phyloP scores from a whole-genome alignment of 2,888 invertebrate species.

The Ectropis crepuscularia region DNA sequence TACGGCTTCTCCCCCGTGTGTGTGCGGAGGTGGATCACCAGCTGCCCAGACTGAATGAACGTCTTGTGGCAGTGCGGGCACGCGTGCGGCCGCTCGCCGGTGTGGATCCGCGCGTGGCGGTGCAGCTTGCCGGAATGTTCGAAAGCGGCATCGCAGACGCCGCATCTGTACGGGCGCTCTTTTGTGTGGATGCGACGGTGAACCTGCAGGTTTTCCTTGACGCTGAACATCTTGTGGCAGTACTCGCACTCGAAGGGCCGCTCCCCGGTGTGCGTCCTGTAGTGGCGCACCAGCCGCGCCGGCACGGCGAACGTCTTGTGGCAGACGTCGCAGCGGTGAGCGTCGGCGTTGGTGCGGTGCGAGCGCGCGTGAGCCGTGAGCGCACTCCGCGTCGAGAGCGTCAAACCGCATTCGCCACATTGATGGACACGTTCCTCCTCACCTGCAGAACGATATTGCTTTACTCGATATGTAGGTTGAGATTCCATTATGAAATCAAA shows the following conservation, averaged over 20 bases:
- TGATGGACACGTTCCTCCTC: constrained; percentile 79
- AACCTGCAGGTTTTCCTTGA: constrained; percentile 96
- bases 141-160: constrained; percentile 94
- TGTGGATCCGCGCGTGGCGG: constrained; percentile 95
- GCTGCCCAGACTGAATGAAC: constrained; percentile 95
- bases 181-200: constrained; percentile 96
- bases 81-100: constrained; percentile 95
- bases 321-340: constrained; percentile 95
- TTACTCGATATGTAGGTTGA: constrained; percentile 55
- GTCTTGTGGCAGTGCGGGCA: constrained; percentile 95
- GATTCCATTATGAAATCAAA: constrained; percentile 54
- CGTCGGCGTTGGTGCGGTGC: constrained; percentile 84
- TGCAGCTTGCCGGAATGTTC: constrained; percentile 96
- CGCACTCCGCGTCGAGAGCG: constrained; percentile 90
- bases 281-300: constrained; percentile 93
- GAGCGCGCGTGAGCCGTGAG: constrained; percentile 89
- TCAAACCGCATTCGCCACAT: constrained; percentile 90
- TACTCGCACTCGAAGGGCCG: constrained; percentile 96
- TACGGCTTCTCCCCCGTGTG: constrained; percentile 96
- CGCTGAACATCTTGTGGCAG: constrained; percentile 96
- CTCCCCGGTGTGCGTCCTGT: constrained; percentile 95
- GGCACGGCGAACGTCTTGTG: constrained; percentile 96
- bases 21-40: constrained; percentile 95
- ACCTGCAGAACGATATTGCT: constrained; percentile 75
- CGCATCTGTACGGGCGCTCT: constrained; percentile 95